Conservation (phyloP, 2,797 vertebrate genomes). For the Halcyon smyrnensis region DNA sequence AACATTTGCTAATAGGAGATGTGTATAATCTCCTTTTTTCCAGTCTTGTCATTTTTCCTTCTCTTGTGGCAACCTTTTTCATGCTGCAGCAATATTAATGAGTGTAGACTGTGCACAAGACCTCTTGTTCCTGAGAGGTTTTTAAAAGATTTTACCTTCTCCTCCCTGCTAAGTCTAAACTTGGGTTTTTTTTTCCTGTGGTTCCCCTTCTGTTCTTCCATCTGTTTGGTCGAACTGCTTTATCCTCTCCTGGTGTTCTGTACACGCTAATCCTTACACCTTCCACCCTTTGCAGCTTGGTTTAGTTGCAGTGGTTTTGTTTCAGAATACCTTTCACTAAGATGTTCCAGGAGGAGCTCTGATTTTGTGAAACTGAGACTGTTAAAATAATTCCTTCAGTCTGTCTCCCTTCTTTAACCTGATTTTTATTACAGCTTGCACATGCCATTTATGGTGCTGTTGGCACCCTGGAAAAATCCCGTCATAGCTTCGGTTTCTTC, state of each 20-base stretch:
- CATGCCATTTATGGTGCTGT: background rate
- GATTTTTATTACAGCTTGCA: background rate
- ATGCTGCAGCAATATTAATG: background rate
- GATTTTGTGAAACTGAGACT: background rate
- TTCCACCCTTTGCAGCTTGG: background rate
- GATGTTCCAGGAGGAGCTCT: background rate
- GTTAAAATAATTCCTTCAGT: background rate
- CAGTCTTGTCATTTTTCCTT: background rate
- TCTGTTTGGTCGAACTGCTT: constrained; percentile 42
- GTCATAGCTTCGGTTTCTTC: background rate
- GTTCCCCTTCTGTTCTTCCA: constrained; percentile 59
- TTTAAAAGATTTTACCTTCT: constrained; percentile 51
- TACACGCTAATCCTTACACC: background rate
- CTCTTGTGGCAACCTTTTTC: background rate
- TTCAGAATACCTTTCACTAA: background rate
- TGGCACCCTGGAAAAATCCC: constrained; percentile 21
- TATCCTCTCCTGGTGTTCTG: background rate
- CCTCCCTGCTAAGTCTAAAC: constrained; percentile 15
- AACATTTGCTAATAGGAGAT: background rate
- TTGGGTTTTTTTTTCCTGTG: constrained; percentile 31
- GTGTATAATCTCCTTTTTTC: background rate
- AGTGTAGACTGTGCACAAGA: background rate
- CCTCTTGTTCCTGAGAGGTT: constrained; percentile 21
- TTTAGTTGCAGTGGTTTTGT: background rate
- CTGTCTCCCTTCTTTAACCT: background rate